Conservation (phyloP, 1,140 invertebrate species). For the Physella acuta region DNA sequence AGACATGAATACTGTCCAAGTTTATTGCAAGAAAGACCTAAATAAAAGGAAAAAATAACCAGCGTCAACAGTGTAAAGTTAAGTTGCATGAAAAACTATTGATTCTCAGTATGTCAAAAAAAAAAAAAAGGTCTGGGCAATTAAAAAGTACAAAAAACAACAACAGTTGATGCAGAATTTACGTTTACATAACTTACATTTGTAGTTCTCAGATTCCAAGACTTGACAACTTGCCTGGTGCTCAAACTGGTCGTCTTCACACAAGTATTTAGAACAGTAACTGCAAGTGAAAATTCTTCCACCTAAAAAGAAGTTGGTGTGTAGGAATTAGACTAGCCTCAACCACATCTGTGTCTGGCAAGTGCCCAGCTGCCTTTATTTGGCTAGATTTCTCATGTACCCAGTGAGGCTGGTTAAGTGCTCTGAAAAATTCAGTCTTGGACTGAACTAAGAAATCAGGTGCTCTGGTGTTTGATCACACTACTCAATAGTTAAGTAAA, state of each 20-base stretch:
- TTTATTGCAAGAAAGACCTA: constrained; percentile 80
- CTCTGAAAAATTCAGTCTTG: no score
- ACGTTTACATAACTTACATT: constrained; percentile 87
- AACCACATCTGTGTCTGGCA: no score
- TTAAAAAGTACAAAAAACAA: not conserved
- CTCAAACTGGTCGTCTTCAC: constrained; percentile 98
- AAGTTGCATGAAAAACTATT: constrained; percentile 2
- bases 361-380: no score
- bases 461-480: no score
- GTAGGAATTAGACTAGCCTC: no score
- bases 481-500: no score
- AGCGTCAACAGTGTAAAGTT: no score
- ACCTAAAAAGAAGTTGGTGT: no score
- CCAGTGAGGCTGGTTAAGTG: no score
- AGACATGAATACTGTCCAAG: constrained; percentile 92
- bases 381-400: no score
- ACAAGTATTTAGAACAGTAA: constrained; percentile 86
- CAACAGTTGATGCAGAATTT: no score
- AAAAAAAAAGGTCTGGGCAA: not conserved
- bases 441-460: no score
- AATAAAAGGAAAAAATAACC: not conserved
- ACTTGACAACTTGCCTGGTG: constrained; percentile 97
- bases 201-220: constrained; percentile 86
- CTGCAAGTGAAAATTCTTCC: constrained; percentile 86
- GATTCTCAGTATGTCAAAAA: not conserved